These are phyloP conservation scores for Buceros bicornis DNA, from an alignment of 2,797 vertebrate genomes.

Conservation along the genomic window DNA sequence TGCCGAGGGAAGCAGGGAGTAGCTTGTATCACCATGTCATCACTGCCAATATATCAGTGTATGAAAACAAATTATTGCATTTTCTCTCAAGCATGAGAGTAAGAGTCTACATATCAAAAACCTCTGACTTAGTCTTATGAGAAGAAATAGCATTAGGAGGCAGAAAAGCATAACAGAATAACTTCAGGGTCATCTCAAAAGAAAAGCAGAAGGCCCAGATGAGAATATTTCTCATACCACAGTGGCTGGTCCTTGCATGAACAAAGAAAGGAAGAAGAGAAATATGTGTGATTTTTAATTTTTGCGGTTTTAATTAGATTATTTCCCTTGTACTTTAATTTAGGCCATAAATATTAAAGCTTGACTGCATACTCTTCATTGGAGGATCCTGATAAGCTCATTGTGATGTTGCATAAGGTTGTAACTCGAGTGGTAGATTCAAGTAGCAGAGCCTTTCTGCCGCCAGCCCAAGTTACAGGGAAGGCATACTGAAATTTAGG, in stretches of 20 bases:
- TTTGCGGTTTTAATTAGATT: background rate
- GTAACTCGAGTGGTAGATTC: background rate
- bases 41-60: background rate
- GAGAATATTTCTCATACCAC: background rate
- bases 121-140: background rate
- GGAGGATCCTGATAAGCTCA: background rate
- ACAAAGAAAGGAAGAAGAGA: background rate
- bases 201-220: background rate
- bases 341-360: background rate
- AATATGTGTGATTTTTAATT: background rate
- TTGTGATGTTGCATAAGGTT: background rate
- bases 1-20: background rate
- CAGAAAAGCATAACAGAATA: background rate
- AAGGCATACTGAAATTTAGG: background rate
- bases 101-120: background rate
- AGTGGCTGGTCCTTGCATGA: background rate
- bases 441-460: background rate
- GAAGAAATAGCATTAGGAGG: background rate
- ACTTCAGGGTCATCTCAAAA: background rate
- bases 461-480: background rate
- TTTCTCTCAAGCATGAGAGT: slow-evolving; percentile 9
- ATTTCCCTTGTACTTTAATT: background rate
- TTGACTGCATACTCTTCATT: background rate
- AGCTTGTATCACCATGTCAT: background rate
- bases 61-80: slow-evolving; percentile 32